These are phyloP conservation scores for Hippasteria phrygiana DNA, from an alignment of 53 echinoderm and acorn worm genomes.

Conservation along the genomic window DNA sequence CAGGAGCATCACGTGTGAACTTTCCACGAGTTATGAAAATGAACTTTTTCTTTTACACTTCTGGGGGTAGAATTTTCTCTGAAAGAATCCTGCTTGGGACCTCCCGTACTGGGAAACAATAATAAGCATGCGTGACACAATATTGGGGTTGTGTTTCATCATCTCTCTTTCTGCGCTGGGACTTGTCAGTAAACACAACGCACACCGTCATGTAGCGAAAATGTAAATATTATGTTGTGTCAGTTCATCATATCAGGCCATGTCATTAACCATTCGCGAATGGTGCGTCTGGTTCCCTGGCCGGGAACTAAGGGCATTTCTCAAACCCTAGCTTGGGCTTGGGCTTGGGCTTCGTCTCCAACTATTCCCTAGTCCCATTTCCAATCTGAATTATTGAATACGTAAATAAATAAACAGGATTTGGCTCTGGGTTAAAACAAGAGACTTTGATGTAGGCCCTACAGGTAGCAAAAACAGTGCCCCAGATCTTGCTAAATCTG, in stretches of 20 bases:
- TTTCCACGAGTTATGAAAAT: neutral
- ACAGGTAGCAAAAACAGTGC: no score
- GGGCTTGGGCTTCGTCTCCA: neutral
- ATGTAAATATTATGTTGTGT: constrained; percentile 3
- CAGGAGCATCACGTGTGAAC: neutral
- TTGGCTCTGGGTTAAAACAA: no score
- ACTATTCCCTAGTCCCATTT: no score
- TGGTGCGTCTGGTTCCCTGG: neutral
- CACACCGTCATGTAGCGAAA: neutral
- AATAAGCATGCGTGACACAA: neutral
- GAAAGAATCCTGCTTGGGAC: neutral
- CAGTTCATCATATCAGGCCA: neutral
- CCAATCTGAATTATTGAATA: no score
- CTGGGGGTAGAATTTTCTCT: neutral
- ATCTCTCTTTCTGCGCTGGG: neutral
- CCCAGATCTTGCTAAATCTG: no score
- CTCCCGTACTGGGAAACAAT: neutral
- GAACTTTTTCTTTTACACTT: neutral
- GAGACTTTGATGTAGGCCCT: no score
- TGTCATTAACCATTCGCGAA: neutral
- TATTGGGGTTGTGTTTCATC: constrained; percentile 9
- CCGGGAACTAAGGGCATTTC: neutral
- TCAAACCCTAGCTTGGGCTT: neutral
- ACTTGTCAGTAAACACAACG: neutral
- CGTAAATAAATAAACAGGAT: no score